These are phyloP conservation scores for Macroglossus sobrinus DNA, from an alignment of 2,113 vertebrate genomes.

Conservation along the genomic window DNA sequence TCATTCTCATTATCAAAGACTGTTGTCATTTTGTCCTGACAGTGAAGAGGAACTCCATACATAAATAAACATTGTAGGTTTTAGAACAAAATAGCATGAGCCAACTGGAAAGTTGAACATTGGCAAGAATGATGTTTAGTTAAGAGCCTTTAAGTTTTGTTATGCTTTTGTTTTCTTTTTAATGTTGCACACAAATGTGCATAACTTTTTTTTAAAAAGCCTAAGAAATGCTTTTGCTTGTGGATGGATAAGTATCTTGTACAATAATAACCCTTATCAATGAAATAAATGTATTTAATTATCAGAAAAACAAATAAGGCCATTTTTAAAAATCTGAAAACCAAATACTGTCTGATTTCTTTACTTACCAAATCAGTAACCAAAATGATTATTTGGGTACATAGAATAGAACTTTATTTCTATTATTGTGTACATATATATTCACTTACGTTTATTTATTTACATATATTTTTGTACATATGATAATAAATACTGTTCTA, in stretches of 20 bases:
- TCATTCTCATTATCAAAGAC: constrained; percentile 14
- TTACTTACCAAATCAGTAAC: neutral
- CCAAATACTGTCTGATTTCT: neutral
- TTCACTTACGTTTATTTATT: too few species aligned
- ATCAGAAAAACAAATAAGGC: neutral
- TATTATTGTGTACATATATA: neutral
- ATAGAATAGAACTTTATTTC: neutral
- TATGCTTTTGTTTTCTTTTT: neutral
- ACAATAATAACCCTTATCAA: neutral
- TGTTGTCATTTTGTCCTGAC: neutral
- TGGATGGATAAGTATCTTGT: neutral
- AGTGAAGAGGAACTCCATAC: neutral
- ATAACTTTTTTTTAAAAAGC: neutral
- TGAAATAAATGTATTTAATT: neutral
- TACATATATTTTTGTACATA: neutral
- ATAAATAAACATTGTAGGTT: neutral
- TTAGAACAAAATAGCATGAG: neutral
- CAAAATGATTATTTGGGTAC: neutral
- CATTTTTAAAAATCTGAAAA: constrained; percentile 8
- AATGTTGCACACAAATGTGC: neutral
- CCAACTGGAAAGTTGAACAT: neutral
- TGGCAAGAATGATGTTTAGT: neutral
- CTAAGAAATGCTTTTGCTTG: neutral
- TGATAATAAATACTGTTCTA: neutral
- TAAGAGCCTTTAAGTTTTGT: neutral